Percentiles rank a stretch among this genome's conserved stretches.
These are phyloP conservation scores for Cryptotermes secundus DNA, from an alignment of 1,140 invertebrate species.

Conservation along the genomic window DNA sequence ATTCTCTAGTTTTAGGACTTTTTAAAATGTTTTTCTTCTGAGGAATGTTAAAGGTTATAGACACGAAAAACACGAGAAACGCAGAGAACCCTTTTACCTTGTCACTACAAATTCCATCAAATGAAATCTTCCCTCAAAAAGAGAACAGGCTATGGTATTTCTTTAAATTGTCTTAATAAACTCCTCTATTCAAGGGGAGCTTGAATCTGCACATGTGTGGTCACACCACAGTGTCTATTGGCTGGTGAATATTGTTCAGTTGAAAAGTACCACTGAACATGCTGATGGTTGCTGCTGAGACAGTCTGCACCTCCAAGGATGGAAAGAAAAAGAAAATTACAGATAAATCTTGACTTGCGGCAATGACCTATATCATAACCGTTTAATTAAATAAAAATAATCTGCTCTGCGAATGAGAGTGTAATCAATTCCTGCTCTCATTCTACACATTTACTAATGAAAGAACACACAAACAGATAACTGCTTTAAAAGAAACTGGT, in stretches of 20 bases:
- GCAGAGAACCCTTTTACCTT: background rate
- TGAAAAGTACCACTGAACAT: slow-evolving; percentile 21
- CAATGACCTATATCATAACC: slow-evolving; percentile 12
- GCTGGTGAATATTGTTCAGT: background rate
- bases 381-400: slow-evolving; percentile 36
- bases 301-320: slow-evolving; percentile 20
- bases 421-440: slow-evolving; percentile 21
- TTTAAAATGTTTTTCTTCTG: slow-evolving; percentile 11
- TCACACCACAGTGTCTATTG: slow-evolving; percentile 27
- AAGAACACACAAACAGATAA: slow-evolving; percentile 31
- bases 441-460: slow-evolving; percentile 30
- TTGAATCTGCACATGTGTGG: slow-evolving; percentile 27
- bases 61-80: slow-evolving; percentile 35
- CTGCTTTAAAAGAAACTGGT: slow-evolving; percentile 21
- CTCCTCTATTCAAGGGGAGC: background rate
- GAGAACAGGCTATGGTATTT: slow-evolving; percentile 31
- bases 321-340: slow-evolving; percentile 1
- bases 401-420: slow-evolving; percentile 31
- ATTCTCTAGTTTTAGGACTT: slow-evolving; percentile 9
- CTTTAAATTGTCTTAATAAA: slow-evolving; percentile 27
- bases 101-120: slow-evolving; percentile 25
- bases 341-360: slow-evolving; percentile 23
- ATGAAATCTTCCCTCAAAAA: slow-evolving; percentile 32
- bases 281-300: slow-evolving; percentile 3
- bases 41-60: slow-evolving; percentile 36